Conservation (phyloP, 2,797 vertebrate species). For the Melanotaenia trifasciata region DNA sequence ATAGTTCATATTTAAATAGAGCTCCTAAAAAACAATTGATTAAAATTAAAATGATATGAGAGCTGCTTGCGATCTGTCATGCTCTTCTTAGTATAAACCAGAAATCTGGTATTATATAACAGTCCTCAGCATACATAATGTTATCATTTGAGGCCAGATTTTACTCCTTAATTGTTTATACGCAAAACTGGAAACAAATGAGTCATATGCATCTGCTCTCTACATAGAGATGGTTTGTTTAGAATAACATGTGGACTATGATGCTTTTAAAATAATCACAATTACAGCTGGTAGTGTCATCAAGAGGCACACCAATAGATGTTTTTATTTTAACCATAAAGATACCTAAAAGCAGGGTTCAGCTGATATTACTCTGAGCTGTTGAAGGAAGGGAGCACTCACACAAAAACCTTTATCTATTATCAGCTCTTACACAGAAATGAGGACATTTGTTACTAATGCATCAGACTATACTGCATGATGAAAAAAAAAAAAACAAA, state of each 20-base stretch:
- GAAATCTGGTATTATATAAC: slow-evolving; percentile 28
- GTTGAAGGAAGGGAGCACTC: neutral
- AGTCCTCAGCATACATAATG: neutral
- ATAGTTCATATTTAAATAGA: neutral
- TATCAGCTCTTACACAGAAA: neutral
- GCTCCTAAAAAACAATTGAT: neutral
- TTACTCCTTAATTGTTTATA: neutral
- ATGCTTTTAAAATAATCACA: neutral
- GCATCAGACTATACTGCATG: neutral
- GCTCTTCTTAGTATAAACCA: slow-evolving; percentile 15
- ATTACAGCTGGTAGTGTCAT: neutral
- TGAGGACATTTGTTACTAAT: neutral
- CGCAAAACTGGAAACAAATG: neutral
- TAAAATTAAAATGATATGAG: neutral
- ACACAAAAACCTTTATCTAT: neutral
- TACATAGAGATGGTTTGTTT: neutral
- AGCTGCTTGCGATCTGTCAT: slow-evolving; percentile 18
- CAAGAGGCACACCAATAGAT: neutral
- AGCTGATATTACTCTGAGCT: neutral
- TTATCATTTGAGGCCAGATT: slow-evolving; percentile 2
- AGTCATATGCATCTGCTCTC: neutral
- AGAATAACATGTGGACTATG: neutral
- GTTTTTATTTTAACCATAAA: too few relatives aligned
- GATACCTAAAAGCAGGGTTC: neutral
- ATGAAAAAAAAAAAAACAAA: too few relatives aligned